Base-by-base conservation (phyloP, 2,888 invertebrate species). In the Thecocarcelia acutangulata region DNA sequence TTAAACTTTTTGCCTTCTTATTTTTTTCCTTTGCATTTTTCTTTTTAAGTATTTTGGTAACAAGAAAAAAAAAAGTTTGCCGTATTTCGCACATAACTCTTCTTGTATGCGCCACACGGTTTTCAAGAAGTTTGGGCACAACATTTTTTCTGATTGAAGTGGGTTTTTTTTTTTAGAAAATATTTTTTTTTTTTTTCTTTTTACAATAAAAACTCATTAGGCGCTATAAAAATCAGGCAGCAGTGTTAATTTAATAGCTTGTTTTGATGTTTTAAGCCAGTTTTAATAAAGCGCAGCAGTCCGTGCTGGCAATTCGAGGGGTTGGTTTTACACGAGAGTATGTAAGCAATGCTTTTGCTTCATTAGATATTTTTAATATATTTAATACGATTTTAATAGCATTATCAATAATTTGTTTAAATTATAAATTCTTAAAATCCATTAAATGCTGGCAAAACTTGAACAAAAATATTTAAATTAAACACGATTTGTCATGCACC, bases 41-140 rank as follows among this genome's bases (percentile, higher is more conserved):
- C 24, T 24, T 24, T 5, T 24, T 8, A 33, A 33, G 33, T 33
- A 33, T 33, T 33, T 33, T 33, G 33, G 33, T 9, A 33, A 33
- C 4, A 33, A 8, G 9, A 33, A 33, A 33, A 33, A 33, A 33
- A 59, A 68, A 19, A 58, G 48, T 69, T 77, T 77, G 70, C 46
- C 77, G 48, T 70, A 70, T 70, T 77, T 77, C 70, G 63, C 77
- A 77, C 70, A 77, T 77, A 77, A 77, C 48, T 78, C 64, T 72
- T 70, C 33, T 37, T 28, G 58, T 56, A 69, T 77, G 70, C 56
- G 77, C 69, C 72, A 72, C 46, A 72, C 37, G 44, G 70, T 66
- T 64, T 63, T 58, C 3, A 56, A 63, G 42, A 70, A 64, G 42
- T 64, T 56, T 78, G 21, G 70, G 70, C 70, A 64, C 42, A 17